Conservation (phyloP, 2,113 vertebrate species). For the Camelus bactrianus region DNA sequence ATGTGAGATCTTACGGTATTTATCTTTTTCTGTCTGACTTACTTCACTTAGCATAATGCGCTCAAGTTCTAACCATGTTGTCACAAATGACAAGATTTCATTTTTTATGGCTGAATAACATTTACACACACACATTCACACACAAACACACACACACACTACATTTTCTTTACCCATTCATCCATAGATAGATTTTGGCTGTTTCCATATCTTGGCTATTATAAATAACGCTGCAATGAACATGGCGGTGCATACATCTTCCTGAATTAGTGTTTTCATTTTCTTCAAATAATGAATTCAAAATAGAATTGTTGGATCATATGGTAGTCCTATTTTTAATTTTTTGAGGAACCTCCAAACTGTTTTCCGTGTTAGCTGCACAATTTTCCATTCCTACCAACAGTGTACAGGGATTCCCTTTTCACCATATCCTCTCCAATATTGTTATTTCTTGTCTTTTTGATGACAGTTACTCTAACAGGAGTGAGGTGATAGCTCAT, state of each 20-base stretch:
- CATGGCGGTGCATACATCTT: not conserved
- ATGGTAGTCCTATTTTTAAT: not conserved
- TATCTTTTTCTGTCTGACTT: not conserved
- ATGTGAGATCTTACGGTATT: not conserved
- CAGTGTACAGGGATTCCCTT: not conserved
- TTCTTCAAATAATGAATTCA: not conserved
- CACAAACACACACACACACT: not conserved
- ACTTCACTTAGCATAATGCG: not conserved
- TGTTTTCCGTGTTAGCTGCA: not conserved
- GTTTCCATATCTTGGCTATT: not conserved
- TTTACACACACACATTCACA: not conserved
- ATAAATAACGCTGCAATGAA: not conserved
- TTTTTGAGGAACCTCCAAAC: not conserved
- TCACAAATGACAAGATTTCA: not conserved
- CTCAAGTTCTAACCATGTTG: not conserved
- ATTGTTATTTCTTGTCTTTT: not conserved
- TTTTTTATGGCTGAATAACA: not conserved
- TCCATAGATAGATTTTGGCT: not conserved
- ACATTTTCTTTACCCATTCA: not conserved
- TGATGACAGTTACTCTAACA: not conserved
- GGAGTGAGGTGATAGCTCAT: not conserved
- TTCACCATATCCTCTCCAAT: not conserved
- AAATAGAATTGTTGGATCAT: not conserved
- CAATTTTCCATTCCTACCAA: not conserved
- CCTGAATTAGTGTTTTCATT: not conserved